Percentiles rank a stretch among this genome's conserved stretches.
phyloP scores from a whole-genome alignment of 1,140 invertebrate species.

The Drosophila tsacasi region DNA sequence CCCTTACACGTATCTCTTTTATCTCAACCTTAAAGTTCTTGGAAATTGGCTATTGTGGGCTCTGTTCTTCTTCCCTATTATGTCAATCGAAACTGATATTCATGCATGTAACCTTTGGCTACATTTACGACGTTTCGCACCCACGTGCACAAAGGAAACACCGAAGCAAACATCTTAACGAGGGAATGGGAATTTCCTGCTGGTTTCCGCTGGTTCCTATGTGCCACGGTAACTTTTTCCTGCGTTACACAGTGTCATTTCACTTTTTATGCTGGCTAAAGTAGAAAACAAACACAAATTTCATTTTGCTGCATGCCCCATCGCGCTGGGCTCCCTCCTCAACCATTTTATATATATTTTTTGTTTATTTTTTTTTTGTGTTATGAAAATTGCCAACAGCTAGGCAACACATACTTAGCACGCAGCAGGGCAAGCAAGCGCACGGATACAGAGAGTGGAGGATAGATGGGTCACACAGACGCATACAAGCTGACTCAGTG shows the following conservation, averaged over 20 bases:
- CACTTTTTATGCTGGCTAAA: slow-evolving; percentile 52
- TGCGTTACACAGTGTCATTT: slow-evolving; percentile 61
- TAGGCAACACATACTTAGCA: slow-evolving; percentile 80
- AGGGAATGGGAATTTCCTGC: slow-evolving; percentile 43
- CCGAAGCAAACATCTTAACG: slow-evolving; percentile 39
- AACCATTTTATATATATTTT: slow-evolving; percentile 6
- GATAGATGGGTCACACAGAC: slow-evolving; percentile 23
- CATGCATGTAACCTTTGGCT: slow-evolving; percentile 35
- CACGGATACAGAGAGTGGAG: slow-evolving; percentile 7
- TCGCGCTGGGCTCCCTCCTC: slow-evolving; percentile 10
- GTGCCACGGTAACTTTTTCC: slow-evolving; percentile 19
- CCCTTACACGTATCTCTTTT: neutral
- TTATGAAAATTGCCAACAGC: slow-evolving; percentile 74
- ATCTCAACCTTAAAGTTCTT: neutral
- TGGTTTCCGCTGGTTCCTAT: slow-evolving; percentile 33
- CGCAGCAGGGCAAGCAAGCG: slow-evolving; percentile 20
- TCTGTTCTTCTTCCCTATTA: neutral
- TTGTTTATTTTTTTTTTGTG: slow-evolving; percentile 16
- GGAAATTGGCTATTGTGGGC: slow-evolving; percentile 1
- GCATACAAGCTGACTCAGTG: slow-evolving; percentile 12
- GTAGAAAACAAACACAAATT: slow-evolving; percentile 68
- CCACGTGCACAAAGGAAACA: slow-evolving; percentile 14
- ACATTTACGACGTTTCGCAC: slow-evolving; percentile 26
- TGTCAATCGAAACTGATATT: slow-evolving; percentile 22
- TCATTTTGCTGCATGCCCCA: slow-evolving; percentile 56